Evolutionary conservation across 2,113 vertebrate genomes (phyloP).

Genomic region (Pterocles gutturalis): DNA sequence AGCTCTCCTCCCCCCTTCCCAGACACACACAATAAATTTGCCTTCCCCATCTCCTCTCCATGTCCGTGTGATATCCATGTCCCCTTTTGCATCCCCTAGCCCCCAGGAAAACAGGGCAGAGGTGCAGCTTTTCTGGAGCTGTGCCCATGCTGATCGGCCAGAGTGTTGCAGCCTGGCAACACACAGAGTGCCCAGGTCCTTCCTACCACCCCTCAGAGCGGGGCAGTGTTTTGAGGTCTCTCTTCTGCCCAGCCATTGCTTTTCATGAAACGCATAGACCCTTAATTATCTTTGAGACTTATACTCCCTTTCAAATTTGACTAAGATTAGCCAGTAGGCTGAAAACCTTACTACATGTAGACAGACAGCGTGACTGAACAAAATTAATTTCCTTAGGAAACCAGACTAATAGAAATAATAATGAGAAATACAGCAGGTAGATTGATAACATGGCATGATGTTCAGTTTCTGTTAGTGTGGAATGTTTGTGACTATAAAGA

Average conservation of each 20-base stretch:
- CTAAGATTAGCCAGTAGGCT: background rate
- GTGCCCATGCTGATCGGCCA: background rate
- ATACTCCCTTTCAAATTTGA: background rate
- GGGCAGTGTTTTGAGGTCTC: background rate
- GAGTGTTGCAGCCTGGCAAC: background rate
- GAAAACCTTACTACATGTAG: background rate
- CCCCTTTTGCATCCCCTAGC: background rate
- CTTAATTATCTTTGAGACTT: background rate
- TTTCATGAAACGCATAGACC: background rate
- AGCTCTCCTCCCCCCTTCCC: background rate
- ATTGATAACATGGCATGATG: background rate
- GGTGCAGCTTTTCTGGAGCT: background rate
- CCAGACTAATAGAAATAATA: background rate
- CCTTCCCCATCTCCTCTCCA: background rate
- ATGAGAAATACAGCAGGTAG: background rate
- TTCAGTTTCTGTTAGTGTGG: background rate
- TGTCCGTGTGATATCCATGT: background rate
- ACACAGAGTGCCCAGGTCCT: background rate
- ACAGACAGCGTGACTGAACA: accelerated
- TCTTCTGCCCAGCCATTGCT: background rate
- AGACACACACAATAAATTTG: background rate
- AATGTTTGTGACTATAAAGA: background rate
- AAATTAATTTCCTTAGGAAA: background rate
- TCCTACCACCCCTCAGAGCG: background rate
- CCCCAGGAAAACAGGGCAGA: background rate